phyloP scores from a whole-genome alignment of 2,888 invertebrate genomes.

The Tetranychus truncatus region DNA sequence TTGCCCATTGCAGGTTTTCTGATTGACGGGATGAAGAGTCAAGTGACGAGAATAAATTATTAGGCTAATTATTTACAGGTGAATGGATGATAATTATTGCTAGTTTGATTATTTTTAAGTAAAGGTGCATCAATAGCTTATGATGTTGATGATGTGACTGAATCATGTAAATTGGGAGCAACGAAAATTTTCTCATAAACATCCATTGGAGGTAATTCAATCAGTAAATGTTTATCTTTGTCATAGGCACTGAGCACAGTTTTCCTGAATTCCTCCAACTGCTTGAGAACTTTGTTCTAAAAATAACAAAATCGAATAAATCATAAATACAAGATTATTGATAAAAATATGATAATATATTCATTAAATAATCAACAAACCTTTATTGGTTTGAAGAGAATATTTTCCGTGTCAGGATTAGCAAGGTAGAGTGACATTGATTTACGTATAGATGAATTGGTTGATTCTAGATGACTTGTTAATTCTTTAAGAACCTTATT shows the following conservation, averaged over 20 bases:
- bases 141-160: neutral
- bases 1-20: too few species aligned
- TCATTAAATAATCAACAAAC: neutral
- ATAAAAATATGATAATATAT: neutral
- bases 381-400: constrained; percentile 78
- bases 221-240: neutral
- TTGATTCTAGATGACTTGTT: neutral
- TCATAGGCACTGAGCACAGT: neutral
- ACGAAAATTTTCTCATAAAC: neutral
- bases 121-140: neutral
- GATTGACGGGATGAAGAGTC: too few species aligned
- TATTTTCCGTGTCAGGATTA: constrained; percentile 89
- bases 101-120: too few species aligned
- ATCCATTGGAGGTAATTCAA: neutral
- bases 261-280: neutral
- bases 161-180: neutral
- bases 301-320: neutral
- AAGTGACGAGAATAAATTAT: too few species aligned
- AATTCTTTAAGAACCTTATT: neutral
- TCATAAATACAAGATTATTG: neutral
- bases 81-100: too few species aligned
- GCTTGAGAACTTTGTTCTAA: neutral
- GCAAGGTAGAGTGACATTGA: constrained; percentile 88
- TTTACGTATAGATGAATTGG: constrained; percentile 46
- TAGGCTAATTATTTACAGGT: too few species aligned